A percentile compares a stretch with the other conserved stretches of the same genome.
Conservation (phyloP, 2,113 vertebrate species). For the Hypanus sabinus region DNA sequence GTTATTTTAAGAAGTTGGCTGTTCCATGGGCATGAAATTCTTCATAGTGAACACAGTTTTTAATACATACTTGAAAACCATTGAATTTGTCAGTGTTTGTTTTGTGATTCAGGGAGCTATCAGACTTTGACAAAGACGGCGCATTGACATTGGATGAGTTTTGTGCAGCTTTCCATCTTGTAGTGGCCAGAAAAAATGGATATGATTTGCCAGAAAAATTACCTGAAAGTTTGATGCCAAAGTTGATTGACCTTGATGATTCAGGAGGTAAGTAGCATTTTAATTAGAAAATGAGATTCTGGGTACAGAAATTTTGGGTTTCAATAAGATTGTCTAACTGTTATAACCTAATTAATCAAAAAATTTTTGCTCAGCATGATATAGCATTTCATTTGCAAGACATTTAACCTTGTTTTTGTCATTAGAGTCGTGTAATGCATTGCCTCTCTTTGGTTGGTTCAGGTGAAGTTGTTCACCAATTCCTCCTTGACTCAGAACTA, state of each 20-base stretch:
- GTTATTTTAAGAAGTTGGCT: neutral
- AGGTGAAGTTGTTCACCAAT: neutral
- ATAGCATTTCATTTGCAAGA: neutral
- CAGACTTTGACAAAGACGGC: conserved; percentile 98
- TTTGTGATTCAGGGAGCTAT: conserved; percentile 80
- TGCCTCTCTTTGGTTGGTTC: neutral
- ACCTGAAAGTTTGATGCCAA: conserved; percentile 97
- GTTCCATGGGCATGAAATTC: neutral
- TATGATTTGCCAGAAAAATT: conserved; percentile 97
- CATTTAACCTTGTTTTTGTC: neutral
- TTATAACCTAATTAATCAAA: neutral
- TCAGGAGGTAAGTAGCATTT: conserved; percentile 68
- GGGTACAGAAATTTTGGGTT: neutral
- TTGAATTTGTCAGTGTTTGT: conserved; percentile 40
- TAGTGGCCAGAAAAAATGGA: conserved; percentile 95
- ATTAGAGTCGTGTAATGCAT: neutral
- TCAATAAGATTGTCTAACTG: neutral
- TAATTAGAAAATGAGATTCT: neutral
- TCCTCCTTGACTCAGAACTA: too few species aligned
- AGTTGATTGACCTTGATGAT: conserved; percentile 96
- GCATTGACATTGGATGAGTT: conserved; percentile 95
- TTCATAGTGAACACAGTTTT: neutral
- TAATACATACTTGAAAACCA: conserved; percentile 32
- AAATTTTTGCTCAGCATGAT: neutral
- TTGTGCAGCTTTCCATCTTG: conserved; percentile 95